Conservation (phyloP, 2,888 invertebrate species). For the Habrosyne pyritoides region DNA sequence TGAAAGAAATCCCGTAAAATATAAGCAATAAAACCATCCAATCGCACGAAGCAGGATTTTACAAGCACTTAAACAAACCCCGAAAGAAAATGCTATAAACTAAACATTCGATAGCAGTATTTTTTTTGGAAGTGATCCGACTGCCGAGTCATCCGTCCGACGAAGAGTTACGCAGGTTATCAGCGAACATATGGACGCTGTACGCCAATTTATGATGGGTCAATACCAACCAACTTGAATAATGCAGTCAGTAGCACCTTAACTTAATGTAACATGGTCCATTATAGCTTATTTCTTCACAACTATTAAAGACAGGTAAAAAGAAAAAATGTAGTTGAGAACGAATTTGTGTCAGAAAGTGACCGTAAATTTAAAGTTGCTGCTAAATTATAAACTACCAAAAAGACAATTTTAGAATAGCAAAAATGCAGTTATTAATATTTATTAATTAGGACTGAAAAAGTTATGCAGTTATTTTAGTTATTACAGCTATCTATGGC, state of each 20-base stretch:
- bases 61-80: constrained; percentile 14
- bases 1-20: constrained; percentile 3
- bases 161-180: constrained; percentile 61
- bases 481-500: too few relatives aligned
- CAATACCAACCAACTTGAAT: constrained; percentile 30
- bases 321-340: constrained; percentile 36
- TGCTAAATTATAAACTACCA: constrained; percentile 1
- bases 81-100: constrained; percentile 26
- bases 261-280: constrained; percentile 9
- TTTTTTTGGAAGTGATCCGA: constrained; percentile 37
- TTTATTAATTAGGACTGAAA: too few relatives aligned
- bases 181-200: constrained; percentile 59
- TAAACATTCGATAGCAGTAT: constrained; percentile 28
- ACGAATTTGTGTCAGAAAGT: constrained; percentile 39
- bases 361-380: constrained; percentile 15
- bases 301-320: constrained; percentile 11
- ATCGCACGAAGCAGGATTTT: constrained; percentile 2
- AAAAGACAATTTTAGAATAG: too few relatives aligned
- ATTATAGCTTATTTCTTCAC: constrained; percentile 7
- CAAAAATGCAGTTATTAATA: too few relatives aligned
- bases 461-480: too few relatives aligned
- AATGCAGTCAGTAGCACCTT: constrained; percentile 8
- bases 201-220: constrained; percentile 60
- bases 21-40: constrained; percentile 5
- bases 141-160: constrained; percentile 43